These are phyloP conservation scores for Lepidurus arcticus DNA, from an alignment of 1,140 invertebrate species.

Conservation along the genomic window DNA sequence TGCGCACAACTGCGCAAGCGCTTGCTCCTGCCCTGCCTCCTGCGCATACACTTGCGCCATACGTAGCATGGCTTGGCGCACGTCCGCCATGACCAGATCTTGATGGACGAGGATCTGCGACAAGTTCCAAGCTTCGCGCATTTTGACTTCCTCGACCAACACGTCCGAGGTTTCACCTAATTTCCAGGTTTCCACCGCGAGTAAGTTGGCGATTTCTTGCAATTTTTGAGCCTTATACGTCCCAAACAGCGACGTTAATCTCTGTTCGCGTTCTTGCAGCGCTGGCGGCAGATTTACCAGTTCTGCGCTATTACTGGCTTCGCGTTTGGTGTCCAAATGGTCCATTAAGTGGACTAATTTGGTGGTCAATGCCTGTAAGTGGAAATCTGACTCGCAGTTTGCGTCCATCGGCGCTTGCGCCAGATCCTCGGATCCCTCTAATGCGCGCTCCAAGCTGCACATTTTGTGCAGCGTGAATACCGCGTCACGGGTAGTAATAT, in stretches of 20 bases:
- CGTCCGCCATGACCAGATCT: conserved; percentile 64
- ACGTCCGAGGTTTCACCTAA: conserved; percentile 36
- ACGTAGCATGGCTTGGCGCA: conserved; percentile 60
- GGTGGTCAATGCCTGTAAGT: neutral
- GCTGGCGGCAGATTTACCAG: conserved; percentile 15
- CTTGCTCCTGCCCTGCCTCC: conserved; percentile 42
- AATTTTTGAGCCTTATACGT: conserved; percentile 63
- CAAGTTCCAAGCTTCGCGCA: conserved; percentile 60
- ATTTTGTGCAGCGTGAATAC: conserved; percentile 30
- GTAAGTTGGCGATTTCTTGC: conserved; percentile 53
- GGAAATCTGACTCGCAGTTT: neutral
- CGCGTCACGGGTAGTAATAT: conserved; percentile 15
- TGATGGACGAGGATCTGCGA: conserved; percentile 63
- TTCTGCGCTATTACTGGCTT: neutral
- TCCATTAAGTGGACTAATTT: neutral
- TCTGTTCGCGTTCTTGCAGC: conserved; percentile 51
- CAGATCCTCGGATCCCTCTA: neutral
- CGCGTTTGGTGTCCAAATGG: neutral
- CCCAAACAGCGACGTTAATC: conserved; percentile 54
- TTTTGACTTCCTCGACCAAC: conserved; percentile 45
- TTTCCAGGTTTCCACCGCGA: conserved; percentile 38
- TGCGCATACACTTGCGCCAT: conserved; percentile 60
- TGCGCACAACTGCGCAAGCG: conserved; percentile 42
- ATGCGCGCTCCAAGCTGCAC: conserved; percentile 16
- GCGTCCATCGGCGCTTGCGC: neutral